Conservation (phyloP, 37 sponge, comb jelly and placozoan genomes). For the Beroe forskalii region DNA sequence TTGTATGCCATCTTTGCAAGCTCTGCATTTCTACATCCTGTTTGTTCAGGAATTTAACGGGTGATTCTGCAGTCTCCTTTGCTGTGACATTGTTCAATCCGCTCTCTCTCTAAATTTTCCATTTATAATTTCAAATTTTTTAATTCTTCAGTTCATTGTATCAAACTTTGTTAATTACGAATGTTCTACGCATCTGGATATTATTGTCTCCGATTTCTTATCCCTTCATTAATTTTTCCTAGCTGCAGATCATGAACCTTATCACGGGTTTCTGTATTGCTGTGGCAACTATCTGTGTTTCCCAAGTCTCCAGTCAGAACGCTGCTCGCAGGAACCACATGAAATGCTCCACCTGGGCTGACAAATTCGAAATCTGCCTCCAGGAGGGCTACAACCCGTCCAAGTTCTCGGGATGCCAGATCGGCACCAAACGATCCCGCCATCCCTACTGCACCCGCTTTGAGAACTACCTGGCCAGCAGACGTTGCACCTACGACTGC, state of each 20-base stretch:
- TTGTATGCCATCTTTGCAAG: background rate
- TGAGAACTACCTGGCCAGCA: background rate
- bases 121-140: no score
- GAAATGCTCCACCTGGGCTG: background rate
- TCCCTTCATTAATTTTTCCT: background rate
- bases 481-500: background rate
- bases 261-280: no score
- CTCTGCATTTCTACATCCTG: background rate
- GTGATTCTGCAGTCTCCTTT: no score
- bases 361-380: background rate
- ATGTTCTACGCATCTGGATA: no score
- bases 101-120: no score
- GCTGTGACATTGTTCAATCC: no score
- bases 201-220: no score
- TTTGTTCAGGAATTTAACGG: background rate
- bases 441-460: background rate
- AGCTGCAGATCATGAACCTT: background rate
- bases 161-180: no score
- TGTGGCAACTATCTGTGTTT: no score
- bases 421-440: background rate
- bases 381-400: background rate
- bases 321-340: no score
- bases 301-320: no score
- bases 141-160: no score
- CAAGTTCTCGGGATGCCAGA: background rate